Evolutionary conservation across 2,888 invertebrate genomes (phyloP), one percentile per base, ranked within the genome.

Genomic region (Epinotia bilunana): DNA sequence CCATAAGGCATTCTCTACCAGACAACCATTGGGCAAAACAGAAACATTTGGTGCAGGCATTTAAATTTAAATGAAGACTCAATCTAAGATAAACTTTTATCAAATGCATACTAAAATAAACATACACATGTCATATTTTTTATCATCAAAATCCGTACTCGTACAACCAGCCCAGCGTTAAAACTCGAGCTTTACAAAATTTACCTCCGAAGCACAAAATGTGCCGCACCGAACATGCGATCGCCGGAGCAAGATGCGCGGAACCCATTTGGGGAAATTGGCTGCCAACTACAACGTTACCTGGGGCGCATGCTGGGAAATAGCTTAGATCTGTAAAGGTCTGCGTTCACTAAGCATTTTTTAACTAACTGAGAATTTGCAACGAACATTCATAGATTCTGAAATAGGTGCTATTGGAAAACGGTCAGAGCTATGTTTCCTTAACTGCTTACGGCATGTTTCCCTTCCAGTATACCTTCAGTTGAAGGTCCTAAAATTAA

Each of bases 261-360:
- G 76, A 81, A 82, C 80, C 83, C 80, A 85, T 86, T 84, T 82
- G 80, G 76, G 78, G 80, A 83, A 84, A 86, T 85, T 84, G 84
- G 83, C 79, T 84, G 81, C 80, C 80, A 80, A 82, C 81, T 79
- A 77, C 80, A 79, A 78, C 78, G 76, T 78, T 74, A 53, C 77
- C 75, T 77, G 73, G 73, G 74, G 74, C 72, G 20, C 67, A 57
- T 67, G 72, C 70, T 75, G 61, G 71, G 65, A 65, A 75, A 75
- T 62, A 67, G 71, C 62, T 67, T 75, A 75, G 57, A 67, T 61
- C 46, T 67, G 12, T 72, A 72, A 74, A 60, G 74, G 74, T 18
- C 58, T 53, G 70, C 18, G 28, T 71, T 23, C 70, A 74, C 70
- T 43, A 49, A 58, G 43, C 16, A 49, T 69, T 58, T 13, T 13